Evolutionary conservation across 2,888 invertebrate species (phyloP).

Genomic region (Theretra japonica): DNA sequence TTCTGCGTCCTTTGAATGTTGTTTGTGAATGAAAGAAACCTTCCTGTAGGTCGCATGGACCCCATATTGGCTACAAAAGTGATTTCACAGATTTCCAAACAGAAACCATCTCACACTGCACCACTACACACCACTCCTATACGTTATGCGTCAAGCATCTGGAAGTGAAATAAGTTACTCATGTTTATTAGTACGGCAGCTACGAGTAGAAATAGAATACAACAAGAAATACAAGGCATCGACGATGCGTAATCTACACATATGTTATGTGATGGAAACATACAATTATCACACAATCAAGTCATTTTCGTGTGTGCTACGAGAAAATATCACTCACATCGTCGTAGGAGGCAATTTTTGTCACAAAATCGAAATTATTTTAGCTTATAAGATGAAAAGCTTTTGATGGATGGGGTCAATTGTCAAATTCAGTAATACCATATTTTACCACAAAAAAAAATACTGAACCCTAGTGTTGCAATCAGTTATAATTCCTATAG

Average conservation of each 20-base stretch:
- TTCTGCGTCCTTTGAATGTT: constrained; percentile 85
- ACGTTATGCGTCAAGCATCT: constrained; percentile 61
- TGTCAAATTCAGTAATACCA: constrained; percentile 47
- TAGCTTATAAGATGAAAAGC: constrained; percentile 22
- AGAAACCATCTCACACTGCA: constrained; percentile 59
- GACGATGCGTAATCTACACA: constrained; percentile 34
- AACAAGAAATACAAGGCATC: constrained; percentile 63
- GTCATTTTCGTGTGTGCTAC: constrained; percentile 1
- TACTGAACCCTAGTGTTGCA: not conserved
- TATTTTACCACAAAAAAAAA: not conserved
- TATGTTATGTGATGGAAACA: constrained; percentile 5
- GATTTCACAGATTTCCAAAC: constrained; percentile 52
- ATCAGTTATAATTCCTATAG: not conserved
- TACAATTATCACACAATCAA: not conserved
- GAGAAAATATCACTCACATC: constrained; percentile 47
- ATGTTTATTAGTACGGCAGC: constrained; percentile 57
- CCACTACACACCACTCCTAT: constrained; percentile 40
- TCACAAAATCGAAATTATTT: constrained; percentile 14
- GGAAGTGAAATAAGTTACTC: constrained; percentile 58
- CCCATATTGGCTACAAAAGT: constrained; percentile 75
- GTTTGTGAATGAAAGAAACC: constrained; percentile 85
- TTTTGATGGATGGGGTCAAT: constrained; percentile 50
- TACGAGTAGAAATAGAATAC: constrained; percentile 67
- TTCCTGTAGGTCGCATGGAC: constrained; percentile 86
- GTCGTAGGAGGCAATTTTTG: constrained; percentile 32